Evolutionary conservation across 2,888 invertebrate genomes (phyloP).

Genomic region (Parasteatoda lunata): DNA sequence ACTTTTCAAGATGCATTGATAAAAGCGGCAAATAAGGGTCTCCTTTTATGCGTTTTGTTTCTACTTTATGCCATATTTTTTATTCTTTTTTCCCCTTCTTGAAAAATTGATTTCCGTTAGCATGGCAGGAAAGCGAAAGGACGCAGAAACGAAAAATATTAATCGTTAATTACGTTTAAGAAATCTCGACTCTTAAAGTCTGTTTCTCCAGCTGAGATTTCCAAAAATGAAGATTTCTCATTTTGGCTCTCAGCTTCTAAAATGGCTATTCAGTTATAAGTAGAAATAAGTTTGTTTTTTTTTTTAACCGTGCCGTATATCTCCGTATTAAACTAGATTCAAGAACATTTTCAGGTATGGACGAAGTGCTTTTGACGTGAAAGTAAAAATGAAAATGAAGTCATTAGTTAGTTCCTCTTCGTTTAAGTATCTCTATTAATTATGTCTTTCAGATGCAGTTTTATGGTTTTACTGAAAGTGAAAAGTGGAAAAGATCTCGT

Average conservation of each 20-base stretch:
- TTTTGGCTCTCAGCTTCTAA: neutral
- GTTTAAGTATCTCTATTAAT: neutral
- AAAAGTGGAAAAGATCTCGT: neutral
- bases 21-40: constrained; percentile 53
- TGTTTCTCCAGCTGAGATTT: neutral
- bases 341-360: neutral
- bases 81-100: constrained; percentile 1
- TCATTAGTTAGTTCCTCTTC: neutral
- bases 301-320: neutral
- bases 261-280: neutral
- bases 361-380: neutral
- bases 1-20: constrained; percentile 61
- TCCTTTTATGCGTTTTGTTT: constrained; percentile 16
- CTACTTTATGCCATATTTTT: neutral
- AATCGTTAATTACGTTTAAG: constrained; percentile 64
- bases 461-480: neutral
- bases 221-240: neutral
- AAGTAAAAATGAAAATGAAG: neutral
- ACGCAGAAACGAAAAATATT: constrained; percentile 46
- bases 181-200: constrained; percentile 10
- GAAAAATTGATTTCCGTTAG: constrained; percentile 59
- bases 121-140: constrained; percentile 12
- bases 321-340: neutral
- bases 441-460: neutral
- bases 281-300: neutral